phyloP scores from a whole-genome alignment of 2,113 vertebrate species.

The Egretta garzetta region DNA sequence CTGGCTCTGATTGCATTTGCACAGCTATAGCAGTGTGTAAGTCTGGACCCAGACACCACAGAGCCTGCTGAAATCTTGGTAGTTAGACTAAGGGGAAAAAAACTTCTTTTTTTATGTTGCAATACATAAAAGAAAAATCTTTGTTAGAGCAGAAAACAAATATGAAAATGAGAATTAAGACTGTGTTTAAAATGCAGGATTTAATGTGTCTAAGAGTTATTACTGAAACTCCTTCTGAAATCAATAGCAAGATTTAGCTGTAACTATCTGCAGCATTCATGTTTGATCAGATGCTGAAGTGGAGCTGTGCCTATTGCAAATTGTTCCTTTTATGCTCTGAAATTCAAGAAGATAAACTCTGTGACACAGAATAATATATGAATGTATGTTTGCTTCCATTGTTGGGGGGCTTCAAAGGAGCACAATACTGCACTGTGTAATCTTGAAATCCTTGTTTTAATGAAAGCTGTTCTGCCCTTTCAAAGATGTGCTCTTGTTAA shows the following conservation, averaged over 20 bases:
- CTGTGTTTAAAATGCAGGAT: not conserved
- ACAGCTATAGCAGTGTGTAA: not conserved
- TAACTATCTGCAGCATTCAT: not conserved
- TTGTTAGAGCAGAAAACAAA: not conserved
- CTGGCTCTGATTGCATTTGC: not conserved
- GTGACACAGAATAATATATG: not conserved
- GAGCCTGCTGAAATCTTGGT: not conserved
- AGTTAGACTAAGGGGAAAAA: not conserved
- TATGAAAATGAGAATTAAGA: not conserved
- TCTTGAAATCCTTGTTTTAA: constrained; percentile 25
- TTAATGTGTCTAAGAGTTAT: not conserved
- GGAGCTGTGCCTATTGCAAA: not conserved
- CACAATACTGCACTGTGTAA: not conserved
- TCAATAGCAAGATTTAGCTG: not conserved
- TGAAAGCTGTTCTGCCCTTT: not conserved
- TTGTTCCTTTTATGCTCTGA: constrained; percentile 7
- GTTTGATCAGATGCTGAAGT: constrained; percentile 39
- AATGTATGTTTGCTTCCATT: not conserved
- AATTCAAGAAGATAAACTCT: constrained; percentile 29
- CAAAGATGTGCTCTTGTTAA: not conserved
- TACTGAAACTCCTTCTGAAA: constrained; percentile 5
- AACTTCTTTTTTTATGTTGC: not conserved
- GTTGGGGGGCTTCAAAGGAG: not conserved
- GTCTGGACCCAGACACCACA: not conserved
- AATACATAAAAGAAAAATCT: not conserved